Percentiles rank a stretch among this genome's conserved stretches.
Conservation (phyloP, 1,140 invertebrate genomes). For the Drosophila teissieri region DNA sequence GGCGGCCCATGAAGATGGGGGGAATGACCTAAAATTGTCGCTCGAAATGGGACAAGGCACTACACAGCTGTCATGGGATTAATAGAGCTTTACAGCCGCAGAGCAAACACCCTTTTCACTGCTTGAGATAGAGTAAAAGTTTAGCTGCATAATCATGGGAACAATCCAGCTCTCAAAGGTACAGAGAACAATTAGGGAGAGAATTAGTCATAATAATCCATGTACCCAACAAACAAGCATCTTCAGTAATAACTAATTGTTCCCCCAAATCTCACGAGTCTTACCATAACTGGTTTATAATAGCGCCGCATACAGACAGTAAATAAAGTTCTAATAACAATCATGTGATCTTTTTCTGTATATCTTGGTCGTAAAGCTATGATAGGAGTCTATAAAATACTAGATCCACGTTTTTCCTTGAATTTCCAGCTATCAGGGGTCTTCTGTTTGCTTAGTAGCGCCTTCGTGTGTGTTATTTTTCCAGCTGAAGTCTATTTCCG, state of each 20-base stretch:
- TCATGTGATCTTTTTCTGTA: constrained; percentile 15
- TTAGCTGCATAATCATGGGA: neutral
- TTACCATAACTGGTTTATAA: constrained; percentile 4
- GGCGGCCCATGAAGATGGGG: constrained; percentile 47
- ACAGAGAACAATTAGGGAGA: too few relatives aligned
- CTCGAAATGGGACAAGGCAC: constrained; percentile 63
- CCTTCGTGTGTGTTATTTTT: constrained; percentile 22
- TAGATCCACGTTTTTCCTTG: constrained; percentile 11
- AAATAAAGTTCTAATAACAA: neutral
- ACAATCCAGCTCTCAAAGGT: too few relatives aligned
- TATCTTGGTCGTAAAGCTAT: constrained; percentile 1
- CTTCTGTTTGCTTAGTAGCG: constrained; percentile 21
- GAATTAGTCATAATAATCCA: too few relatives aligned
- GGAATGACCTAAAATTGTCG: constrained; percentile 75
- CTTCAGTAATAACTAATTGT: neutral
- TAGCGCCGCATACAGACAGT: neutral
- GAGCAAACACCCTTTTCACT: constrained; percentile 17
- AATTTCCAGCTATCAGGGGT: constrained; percentile 27
- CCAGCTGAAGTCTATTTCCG: constrained; percentile 16
- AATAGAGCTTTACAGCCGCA: neutral
- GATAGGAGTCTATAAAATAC: neutral
- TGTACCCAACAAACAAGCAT: neutral
- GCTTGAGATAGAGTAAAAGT: neutral
- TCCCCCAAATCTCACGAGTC: neutral
- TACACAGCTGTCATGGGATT: constrained; percentile 20